These are phyloP conservation scores for Rhyacophila evoluta DNA, from an alignment of 2,888 invertebrate species.

Conservation along the genomic window DNA sequence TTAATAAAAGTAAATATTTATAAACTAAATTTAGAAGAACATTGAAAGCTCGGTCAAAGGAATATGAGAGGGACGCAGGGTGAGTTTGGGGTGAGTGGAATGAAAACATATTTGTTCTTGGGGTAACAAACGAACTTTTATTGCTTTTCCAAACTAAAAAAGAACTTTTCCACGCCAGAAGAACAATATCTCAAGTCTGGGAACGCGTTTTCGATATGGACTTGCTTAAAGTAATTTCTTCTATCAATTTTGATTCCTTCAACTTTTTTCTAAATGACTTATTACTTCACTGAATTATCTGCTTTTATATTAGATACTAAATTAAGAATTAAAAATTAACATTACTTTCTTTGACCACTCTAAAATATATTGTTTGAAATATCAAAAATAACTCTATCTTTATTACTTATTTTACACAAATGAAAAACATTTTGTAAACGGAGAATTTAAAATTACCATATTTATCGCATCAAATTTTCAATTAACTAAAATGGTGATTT, in stretches of 20 bases:
- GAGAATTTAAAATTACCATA: no score
- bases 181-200: conserved; percentile 52
- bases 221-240: conserved; percentile 35
- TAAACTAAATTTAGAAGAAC: conserved; percentile 37
- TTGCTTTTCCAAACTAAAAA: conserved; percentile 51
- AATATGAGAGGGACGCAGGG: conserved; percentile 35
- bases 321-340: no score
- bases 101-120: conserved; percentile 52
- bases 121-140: conserved; percentile 54
- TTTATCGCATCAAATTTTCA: no score
- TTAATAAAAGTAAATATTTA: conserved; percentile 46
- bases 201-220: conserved; percentile 33
- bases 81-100: conserved; percentile 21
- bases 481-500: no score
- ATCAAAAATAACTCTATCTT: no score
- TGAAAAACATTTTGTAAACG: no score
- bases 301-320: no score
- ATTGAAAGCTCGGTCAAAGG: conserved; percentile 25
- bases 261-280: not conserved
- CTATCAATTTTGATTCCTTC: conserved; percentile 39
- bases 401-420: no score
- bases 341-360: no score
- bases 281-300: no score
- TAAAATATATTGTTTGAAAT: no score
- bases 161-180: conserved; percentile 38